These are phyloP conservation scores for Mythimna albipuncta DNA, from an alignment of 2,888 invertebrate genomes.

Conservation along the genomic window DNA sequence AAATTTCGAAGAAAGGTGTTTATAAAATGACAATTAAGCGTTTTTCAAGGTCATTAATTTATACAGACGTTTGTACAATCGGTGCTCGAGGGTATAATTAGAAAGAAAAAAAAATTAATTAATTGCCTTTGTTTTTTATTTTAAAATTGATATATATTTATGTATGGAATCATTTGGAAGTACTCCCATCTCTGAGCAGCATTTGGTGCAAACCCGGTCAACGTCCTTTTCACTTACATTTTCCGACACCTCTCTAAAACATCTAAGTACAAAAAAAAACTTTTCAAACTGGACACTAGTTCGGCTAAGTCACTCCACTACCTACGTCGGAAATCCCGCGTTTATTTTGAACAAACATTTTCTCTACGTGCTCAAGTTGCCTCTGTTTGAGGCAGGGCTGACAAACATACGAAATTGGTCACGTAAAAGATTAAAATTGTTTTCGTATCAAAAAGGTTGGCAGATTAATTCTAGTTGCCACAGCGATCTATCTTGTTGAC, in stretches of 20 bases:
- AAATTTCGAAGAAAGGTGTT: too few relatives aligned
- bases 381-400: conserved; percentile 22
- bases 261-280: not conserved
- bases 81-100: too few relatives aligned
- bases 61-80: too few relatives aligned
- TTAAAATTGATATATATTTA: too few relatives aligned
- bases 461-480: not conserved
- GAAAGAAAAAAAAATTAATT: too few relatives aligned
- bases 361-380: conserved; percentile 13
- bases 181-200: too few relatives aligned
- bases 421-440: conserved; percentile 5
- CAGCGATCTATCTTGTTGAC: not conserved
- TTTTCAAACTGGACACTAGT: conserved; percentile 12
- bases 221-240: not conserved
- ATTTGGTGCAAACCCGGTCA: too few relatives aligned
- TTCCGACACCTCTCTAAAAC: not conserved
- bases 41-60: too few relatives aligned
- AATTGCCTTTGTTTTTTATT: too few relatives aligned
- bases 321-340: conserved; percentile 8
- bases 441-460: not conserved
- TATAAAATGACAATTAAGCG: too few relatives aligned
- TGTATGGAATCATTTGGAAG: too few relatives aligned
- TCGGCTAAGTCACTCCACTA: conserved; percentile 9
- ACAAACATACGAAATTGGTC: not conserved
- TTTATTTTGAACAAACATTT: conserved; percentile 26